Percentiles rank a stretch among this genome's conserved stretches.
Evolutionary conservation across 1,140 invertebrate genomes (phyloP).

Genomic region (Panagrolaimus sp.): DNA sequence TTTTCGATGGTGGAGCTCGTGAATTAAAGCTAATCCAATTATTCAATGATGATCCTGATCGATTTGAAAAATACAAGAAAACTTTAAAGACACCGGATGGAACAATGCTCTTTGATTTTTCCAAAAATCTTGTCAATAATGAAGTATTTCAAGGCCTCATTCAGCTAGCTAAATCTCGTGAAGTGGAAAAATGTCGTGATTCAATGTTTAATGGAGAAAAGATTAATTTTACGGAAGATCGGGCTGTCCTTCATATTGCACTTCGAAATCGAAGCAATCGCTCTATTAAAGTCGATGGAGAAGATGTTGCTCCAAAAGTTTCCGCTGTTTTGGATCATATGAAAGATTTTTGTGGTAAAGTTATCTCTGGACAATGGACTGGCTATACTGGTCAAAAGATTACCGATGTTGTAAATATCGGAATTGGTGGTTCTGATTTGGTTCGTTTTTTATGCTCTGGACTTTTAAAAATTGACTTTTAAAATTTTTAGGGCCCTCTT

Average conservation of each 20-base stretch:
- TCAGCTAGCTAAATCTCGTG: slow-evolving; percentile 68
- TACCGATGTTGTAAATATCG: slow-evolving; percentile 97
- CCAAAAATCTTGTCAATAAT: slow-evolving; percentile 85
- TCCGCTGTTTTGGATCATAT: slow-evolving; percentile 86
- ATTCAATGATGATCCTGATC: slow-evolving; percentile 43
- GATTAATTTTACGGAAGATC: slow-evolving; percentile 95
- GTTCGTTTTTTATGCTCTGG: slow-evolving; percentile 60
- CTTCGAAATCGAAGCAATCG: slow-evolving; percentile 77
- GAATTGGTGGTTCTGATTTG: slow-evolving; percentile 96
- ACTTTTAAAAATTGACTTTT: slow-evolving; percentile 19
- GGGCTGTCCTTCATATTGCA: slow-evolving; percentile 89
- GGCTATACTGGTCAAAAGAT: slow-evolving; percentile 90
- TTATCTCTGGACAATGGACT: slow-evolving; percentile 71
- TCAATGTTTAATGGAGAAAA: slow-evolving; percentile 89
- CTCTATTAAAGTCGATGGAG: slow-evolving; percentile 75
- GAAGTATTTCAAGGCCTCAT: slow-evolving; percentile 64
- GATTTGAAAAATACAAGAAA: slow-evolving; percentile 44
- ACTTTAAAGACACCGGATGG: slow-evolving; percentile 43
- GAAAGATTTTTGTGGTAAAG: slow-evolving; percentile 77
- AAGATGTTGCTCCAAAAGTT: slow-evolving; percentile 85
- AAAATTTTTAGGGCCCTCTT: slow-evolving; percentile 76
- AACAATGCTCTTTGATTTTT: slow-evolving; percentile 78
- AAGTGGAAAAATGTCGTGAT: slow-evolving; percentile 76
- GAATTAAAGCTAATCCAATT: slow-evolving; percentile 42
- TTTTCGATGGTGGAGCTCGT: slow-evolving; percentile 27